These are phyloP conservation scores for Aleiodes leptofemur DNA, from an alignment of 2,888 invertebrate genomes.

Conservation along the genomic window DNA sequence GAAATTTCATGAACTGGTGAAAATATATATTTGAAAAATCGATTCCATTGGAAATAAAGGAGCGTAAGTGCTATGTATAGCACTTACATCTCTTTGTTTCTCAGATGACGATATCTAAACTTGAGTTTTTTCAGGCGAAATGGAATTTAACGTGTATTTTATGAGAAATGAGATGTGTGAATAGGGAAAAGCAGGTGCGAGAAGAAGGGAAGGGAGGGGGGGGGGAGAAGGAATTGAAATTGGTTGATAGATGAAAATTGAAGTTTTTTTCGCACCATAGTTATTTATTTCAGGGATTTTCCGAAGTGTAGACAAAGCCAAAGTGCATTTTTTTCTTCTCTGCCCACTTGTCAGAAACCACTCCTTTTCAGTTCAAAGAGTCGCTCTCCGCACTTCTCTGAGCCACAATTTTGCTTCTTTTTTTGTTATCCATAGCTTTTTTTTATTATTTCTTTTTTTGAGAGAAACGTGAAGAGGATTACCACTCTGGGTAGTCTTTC, in stretches of 20 bases:
- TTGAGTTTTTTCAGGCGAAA: too few species aligned
- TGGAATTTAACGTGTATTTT: too few species aligned
- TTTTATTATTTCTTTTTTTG: constrained; percentile 1
- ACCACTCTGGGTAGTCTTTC: constrained; percentile 21
- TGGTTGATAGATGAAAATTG: not conserved
- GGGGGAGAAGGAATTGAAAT: too few species aligned
- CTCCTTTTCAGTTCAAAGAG: constrained; percentile 1
- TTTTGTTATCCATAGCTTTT: not conserved
- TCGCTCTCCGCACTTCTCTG: not conserved
- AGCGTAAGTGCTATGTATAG: too few species aligned
- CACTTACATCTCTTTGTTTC: too few species aligned
- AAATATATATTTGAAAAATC: too few species aligned
- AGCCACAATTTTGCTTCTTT: constrained; percentile 9
- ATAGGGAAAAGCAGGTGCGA: not conserved
- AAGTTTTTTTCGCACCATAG: not conserved
- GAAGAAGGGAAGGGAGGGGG: too few species aligned
- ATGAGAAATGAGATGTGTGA: too few species aligned
- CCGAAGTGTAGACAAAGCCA: not conserved
- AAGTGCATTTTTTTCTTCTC: constrained; percentile 12
- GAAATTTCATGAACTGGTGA: too few species aligned
- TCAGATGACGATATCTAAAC: too few species aligned
- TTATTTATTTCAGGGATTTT: constrained; percentile 28
- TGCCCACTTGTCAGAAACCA: constrained; percentile 5
- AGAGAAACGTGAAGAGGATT: constrained; percentile 25
- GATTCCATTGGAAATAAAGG: too few species aligned